Percentiles rank a stretch among this genome's conserved stretches.
Evolutionary conservation across 1,140 invertebrate species (phyloP).

Genomic region (Physella acuta): DNA sequence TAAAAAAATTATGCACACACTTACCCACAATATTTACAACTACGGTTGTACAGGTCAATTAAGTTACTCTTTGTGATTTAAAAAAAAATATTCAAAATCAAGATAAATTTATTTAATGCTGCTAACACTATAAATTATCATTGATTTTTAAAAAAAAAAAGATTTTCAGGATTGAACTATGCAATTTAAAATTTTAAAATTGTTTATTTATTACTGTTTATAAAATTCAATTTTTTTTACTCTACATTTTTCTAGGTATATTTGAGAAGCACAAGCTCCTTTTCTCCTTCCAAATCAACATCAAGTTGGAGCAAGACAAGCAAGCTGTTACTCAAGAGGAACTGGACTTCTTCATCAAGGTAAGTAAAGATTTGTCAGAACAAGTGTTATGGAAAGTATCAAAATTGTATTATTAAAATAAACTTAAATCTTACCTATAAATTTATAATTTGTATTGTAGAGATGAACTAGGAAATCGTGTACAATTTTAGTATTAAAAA

Average conservation of each 20-base stretch:
- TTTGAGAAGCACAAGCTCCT: slow-evolving; percentile 88
- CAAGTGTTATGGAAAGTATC: no score
- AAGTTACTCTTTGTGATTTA: background rate
- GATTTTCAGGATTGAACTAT: background rate
- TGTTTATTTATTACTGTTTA: no score
- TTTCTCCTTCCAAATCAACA: slow-evolving; percentile 86
- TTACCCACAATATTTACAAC: slow-evolving; percentile 84
- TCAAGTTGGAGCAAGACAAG: slow-evolving; percentile 74
- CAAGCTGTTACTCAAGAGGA: slow-evolving; percentile 69
- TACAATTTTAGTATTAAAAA: no score
- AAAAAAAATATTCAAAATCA: no score
- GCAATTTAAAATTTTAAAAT: no score
- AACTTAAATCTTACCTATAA: no score
- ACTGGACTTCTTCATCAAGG: slow-evolving; percentile 87
- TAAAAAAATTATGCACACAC: slow-evolving; percentile 77
- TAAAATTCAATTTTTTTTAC: no score
- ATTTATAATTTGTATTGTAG: no score
- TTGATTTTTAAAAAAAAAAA: slow-evolving; percentile 67
- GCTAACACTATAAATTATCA: no score
- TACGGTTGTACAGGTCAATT: slow-evolving; percentile 79
- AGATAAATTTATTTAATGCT: no score
- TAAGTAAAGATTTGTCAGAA: slow-evolving; percentile 19
- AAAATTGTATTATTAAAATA: no score
- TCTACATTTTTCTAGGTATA: slow-evolving; percentile 69
- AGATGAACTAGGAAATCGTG: no score